phyloP scores from a whole-genome alignment of 1,140 invertebrate species.

The Thrips palmi region DNA sequence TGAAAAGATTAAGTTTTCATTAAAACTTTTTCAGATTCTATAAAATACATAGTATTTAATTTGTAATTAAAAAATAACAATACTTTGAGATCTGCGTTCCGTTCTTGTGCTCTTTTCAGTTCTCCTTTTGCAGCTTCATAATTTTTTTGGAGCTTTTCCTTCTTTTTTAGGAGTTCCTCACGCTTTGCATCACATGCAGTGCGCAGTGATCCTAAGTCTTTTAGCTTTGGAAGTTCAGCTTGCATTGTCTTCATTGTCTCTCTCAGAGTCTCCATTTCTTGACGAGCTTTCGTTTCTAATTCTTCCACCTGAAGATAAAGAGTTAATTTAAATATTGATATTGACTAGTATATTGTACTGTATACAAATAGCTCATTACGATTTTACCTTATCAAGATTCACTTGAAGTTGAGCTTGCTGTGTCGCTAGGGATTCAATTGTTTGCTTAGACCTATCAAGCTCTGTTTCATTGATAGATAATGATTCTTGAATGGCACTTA shows the following conservation, averaged over 20 bases:
- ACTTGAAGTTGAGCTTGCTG: conserved; percentile 29
- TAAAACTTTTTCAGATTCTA: conserved; percentile 1
- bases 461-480: conserved; percentile 35
- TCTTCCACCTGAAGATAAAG: conserved; percentile 13
- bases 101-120: not conserved
- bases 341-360: not conserved
- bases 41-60: not conserved
- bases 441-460: conserved; percentile 31
- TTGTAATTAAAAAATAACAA: conserved; percentile 1
- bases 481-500: conserved; percentile 29
- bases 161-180: conserved; percentile 19
- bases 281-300: conserved; percentile 14
- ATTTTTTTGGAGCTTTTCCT: conserved; percentile 14
- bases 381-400: conserved; percentile 21
- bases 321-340: not conserved
- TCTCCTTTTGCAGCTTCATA: not conserved
- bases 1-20: conserved; percentile 20
- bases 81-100: conserved; percentile 6
- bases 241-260: conserved; percentile 20
- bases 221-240: conserved; percentile 25
- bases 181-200: conserved; percentile 22
- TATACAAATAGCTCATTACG: too few species aligned
- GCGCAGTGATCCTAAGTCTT: conserved; percentile 27
- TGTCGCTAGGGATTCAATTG: conserved; percentile 27
- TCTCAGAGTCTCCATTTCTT: conserved; percentile 15